Base-by-base conservation (phyloP, 2,113 vertebrate species). In the Colossoma macropomum region DNA sequence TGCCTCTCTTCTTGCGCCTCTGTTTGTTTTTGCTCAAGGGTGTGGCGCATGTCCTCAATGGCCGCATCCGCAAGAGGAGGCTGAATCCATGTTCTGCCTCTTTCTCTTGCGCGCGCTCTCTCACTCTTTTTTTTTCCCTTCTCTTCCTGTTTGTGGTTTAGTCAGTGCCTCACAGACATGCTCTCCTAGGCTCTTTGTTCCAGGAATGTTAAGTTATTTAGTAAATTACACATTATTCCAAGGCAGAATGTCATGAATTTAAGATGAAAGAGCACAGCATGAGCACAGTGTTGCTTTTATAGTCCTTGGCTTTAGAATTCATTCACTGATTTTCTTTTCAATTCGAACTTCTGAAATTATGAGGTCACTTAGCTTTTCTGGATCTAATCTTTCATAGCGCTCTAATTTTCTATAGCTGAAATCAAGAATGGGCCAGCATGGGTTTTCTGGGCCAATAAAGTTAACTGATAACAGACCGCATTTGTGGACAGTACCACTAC, bases 1-100 rank as follows among this genome's bases (percentile, higher is more conserved):
- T 60, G 62, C 65, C 27, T 80, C 85, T 90, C 75, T 75, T 70
- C 28, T 68, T 59, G 23, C 41, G 21, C 28, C 28, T 63, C 50
- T 38, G 75, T 77, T 81, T 83, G 5, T 88, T 82, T 88, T 85
- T 62, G 83, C 85, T 76, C 30, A 28, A 86, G 90, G 90, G 89
- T 88, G 87, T 86, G 87, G 81, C 72, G 73, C 80, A 80, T 66
- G 84, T 86, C 66, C 78, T 79, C 83, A 65, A 78, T 87, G 77
- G 71, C 34, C 17, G 2, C 83, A 82, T 89, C 76, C 75, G 19
- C 83, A 83, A 86, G 83, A 60, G 17, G 41, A 75, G 63, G n/a
- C 27, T 23, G 50, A n/a, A 48, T 69, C 25, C 12, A 4, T 79
- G 16, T 32, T n/a, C 45, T 76, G 25, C 50, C 34, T 38, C 10